Evolutionary conservation across 2,113 vertebrate species (phyloP).

Genomic region (Saimiri boliviensis): DNA sequence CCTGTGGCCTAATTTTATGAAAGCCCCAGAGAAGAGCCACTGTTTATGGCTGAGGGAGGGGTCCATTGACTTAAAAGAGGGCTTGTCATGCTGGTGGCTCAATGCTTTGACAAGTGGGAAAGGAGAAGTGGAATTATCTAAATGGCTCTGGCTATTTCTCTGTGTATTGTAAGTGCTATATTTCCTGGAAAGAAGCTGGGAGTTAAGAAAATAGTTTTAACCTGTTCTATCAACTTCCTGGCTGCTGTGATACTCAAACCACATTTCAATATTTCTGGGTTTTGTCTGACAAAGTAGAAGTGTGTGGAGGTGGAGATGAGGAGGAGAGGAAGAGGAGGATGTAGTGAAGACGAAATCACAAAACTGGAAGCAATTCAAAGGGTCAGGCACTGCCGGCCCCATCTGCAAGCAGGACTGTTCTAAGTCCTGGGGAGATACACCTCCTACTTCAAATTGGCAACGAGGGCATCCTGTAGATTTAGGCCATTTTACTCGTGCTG

Average conservation of each 20-base stretch:
- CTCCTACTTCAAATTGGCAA: background rate
- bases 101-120: slow-evolving; percentile 61
- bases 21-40: slow-evolving; percentile 38
- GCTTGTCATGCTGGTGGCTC: background rate
- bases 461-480: background rate
- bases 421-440: fast-evolving
- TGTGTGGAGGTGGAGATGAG: background rate
- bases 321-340: background rate
- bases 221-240: slow-evolving; percentile 72
- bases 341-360: background rate
- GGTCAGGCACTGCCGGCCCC: background rate
- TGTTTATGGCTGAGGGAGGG: background rate
- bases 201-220: slow-evolving; percentile 72
- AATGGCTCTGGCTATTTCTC: slow-evolving; percentile 62
- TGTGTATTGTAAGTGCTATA: slow-evolving; percentile 46
- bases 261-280: slow-evolving; percentile 73
- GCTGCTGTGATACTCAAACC: slow-evolving; percentile 58
- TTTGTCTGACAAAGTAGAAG: slow-evolving; percentile 59
- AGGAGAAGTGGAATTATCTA: slow-evolving; percentile 60
- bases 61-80: slow-evolving; percentile 35
- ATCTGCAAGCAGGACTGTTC: background rate
- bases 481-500: background rate
- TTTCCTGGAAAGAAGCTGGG: slow-evolving; percentile 73
- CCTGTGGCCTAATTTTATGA: slow-evolving; percentile 42
- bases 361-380: background rate